Evolutionary conservation across 2,113 vertebrate genomes (phyloP).

Genomic region (Cyphomyrus discorhynchus): DNA sequence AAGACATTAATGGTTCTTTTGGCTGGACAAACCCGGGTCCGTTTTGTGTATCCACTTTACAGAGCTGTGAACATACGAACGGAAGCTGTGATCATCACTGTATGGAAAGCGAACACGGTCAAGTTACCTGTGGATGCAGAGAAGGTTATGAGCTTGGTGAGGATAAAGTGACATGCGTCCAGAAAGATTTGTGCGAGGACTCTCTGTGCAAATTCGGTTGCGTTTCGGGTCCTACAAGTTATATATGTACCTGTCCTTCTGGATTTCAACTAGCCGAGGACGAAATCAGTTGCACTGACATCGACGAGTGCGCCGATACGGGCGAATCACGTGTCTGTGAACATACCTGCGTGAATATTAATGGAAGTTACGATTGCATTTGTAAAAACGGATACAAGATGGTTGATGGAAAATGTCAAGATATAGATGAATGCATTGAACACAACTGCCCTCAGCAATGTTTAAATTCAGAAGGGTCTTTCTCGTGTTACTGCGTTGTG

Average conservation of each 20-base stretch:
- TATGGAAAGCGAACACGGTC: background rate
- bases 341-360: constrained; percentile 45
- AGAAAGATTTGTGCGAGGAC: constrained; percentile 34
- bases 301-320: constrained; percentile 47
- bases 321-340: constrained; percentile 30
- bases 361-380: constrained; percentile 45
- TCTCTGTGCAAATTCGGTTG: constrained; percentile 48
- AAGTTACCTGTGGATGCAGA: constrained; percentile 44
- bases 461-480: constrained; percentile 50
- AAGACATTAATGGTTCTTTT: background rate
- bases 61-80: constrained; percentile 39
- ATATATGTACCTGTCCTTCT: constrained; percentile 44
- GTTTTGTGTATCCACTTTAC: constrained; percentile 39
- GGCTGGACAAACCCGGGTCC: constrained; percentile 45
- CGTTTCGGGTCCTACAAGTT: constrained; percentile 18
- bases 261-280: constrained; percentile 50
- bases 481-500: constrained; percentile 48
- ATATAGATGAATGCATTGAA: constrained; percentile 51
- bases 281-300: constrained; percentile 48
- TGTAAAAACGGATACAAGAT: constrained; percentile 48
- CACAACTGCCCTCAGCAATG: constrained; percentile 48
- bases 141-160: constrained; percentile 44
- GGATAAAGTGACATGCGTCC: constrained; percentile 44
- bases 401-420: constrained; percentile 41
- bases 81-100: constrained; percentile 57